Conservation (phyloP, 1,140 invertebrate species). For the Drosophila suzukii region DNA sequence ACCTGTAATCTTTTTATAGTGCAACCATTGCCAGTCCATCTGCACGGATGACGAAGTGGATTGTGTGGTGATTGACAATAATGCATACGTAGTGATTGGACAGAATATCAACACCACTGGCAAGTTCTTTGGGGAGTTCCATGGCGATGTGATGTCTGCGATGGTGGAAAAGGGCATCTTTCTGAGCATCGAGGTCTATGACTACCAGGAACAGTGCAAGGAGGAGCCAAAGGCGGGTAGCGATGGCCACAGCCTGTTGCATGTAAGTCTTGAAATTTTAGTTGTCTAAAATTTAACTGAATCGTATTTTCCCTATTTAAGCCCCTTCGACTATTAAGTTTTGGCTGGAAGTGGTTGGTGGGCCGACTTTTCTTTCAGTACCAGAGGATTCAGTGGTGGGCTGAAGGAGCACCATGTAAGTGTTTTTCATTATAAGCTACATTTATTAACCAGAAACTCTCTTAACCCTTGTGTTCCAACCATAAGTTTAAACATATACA, state of each 20-base stretch:
- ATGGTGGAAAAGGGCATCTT: slow-evolving; percentile 91
- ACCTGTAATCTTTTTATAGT: slow-evolving; percentile 57
- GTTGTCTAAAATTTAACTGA: background rate
- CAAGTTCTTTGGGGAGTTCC: slow-evolving; percentile 93
- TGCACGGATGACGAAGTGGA: slow-evolving; percentile 87
- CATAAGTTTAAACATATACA: too few relatives aligned
- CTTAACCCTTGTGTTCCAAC: too few relatives aligned
- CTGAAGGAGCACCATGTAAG: slow-evolving; percentile 82
- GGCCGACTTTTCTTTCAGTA: slow-evolving; percentile 72
- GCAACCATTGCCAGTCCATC: slow-evolving; percentile 85
- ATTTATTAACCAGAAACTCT: too few relatives aligned
- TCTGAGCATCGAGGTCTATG: slow-evolving; percentile 91
- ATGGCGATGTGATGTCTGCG: slow-evolving; percentile 91
- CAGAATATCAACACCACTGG: slow-evolving; percentile 89
- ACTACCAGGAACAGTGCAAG: slow-evolving; percentile 93
- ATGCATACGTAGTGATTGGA: slow-evolving; percentile 94
- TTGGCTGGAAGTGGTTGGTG: slow-evolving; percentile 74
- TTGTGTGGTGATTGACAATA: slow-evolving; percentile 95
- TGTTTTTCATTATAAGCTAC: slow-evolving; percentile 1
- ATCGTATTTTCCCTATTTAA: slow-evolving; percentile 11
- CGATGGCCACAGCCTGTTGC: slow-evolving; percentile 60
- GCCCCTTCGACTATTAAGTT: slow-evolving; percentile 64
- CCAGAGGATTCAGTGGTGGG: slow-evolving; percentile 76
- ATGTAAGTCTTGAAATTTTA: slow-evolving; percentile 44
- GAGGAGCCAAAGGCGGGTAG: slow-evolving; percentile 37